These are phyloP conservation scores for Hemicentrotus pulcherrimus DNA, from an alignment of 35 echinoderm and acorn worm genomes.

Conservation along the genomic window DNA sequence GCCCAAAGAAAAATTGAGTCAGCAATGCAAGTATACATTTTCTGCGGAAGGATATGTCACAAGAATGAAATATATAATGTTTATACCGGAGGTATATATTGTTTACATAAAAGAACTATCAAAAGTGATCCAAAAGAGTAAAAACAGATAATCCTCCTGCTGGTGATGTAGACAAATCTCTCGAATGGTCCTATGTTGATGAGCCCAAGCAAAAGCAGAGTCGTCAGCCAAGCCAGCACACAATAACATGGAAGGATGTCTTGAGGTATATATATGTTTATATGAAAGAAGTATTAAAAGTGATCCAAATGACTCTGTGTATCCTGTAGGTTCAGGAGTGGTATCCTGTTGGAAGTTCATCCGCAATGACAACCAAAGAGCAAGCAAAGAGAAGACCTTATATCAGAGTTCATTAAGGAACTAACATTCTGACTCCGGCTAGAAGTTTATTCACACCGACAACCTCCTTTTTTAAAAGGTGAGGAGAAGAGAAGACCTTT, in stretches of 20 bases:
- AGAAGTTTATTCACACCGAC: background rate
- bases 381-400: background rate
- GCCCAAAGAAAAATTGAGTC: too few relatives aligned
- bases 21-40: too few relatives aligned
- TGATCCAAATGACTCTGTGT: background rate
- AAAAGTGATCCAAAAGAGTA: too few relatives aligned
- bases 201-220: background rate
- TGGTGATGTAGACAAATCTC: background rate
- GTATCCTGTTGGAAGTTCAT: background rate
- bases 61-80: too few relatives aligned
- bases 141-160: background rate
- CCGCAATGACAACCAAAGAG: background rate
- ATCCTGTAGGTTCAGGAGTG: background rate
- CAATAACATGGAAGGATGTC: background rate
- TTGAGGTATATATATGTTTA: conserved; percentile 14
- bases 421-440: too few relatives aligned
- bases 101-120: too few relatives aligned
- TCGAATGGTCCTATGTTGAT: background rate
- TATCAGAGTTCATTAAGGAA: background rate
- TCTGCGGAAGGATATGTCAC: too few relatives aligned
- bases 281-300: background rate
- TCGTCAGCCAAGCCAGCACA: background rate
- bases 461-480: background rate
- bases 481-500: too few relatives aligned
- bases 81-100: too few relatives aligned